phyloP scores from a whole-genome alignment of 2,113 vertebrate genomes.

The Felis chaus region DNA sequence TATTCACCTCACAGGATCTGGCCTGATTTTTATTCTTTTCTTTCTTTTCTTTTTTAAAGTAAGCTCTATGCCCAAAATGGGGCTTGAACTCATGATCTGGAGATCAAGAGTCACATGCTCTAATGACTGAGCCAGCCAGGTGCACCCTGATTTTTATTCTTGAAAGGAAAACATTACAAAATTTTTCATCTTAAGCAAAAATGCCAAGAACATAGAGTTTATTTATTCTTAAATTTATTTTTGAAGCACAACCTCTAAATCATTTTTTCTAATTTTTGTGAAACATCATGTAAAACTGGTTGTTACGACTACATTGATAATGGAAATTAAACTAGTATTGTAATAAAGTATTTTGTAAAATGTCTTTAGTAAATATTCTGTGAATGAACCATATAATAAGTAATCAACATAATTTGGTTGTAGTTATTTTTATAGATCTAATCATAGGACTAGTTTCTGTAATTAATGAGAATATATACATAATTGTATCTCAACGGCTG shows the following conservation, averaged over 20 bases:
- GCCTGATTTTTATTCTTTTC: not conserved
- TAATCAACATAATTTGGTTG: slow-evolving; percentile 22
- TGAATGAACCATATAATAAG: slow-evolving; percentile 9
- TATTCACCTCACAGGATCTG: not conserved
- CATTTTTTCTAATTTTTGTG: slow-evolving; percentile 26
- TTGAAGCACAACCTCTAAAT: not conserved
- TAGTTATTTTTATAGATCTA: slow-evolving; percentile 11
- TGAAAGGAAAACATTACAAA: not conserved
- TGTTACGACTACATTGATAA: not conserved
- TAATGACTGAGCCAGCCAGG: not conserved
- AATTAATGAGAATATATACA: not conserved
- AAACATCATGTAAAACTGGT: not conserved
- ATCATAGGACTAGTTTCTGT: not conserved
- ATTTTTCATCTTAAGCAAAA: not conserved
- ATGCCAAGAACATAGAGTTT: not conserved
- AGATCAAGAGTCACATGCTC: not conserved
- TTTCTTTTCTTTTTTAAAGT: not conserved
- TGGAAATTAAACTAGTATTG: not conserved
- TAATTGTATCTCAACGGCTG: not conserved
- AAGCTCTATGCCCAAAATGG: not conserved
- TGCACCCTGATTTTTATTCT: slow-evolving; percentile 26
- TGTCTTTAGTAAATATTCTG: slow-evolving; percentile 27
- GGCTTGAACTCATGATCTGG: not conserved
- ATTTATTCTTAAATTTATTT: slow-evolving; percentile 22
- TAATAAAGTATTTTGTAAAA: slow-evolving; percentile 21